Conservation (phyloP, 2,888 invertebrate species). For the Dryadula phaetusa region DNA sequence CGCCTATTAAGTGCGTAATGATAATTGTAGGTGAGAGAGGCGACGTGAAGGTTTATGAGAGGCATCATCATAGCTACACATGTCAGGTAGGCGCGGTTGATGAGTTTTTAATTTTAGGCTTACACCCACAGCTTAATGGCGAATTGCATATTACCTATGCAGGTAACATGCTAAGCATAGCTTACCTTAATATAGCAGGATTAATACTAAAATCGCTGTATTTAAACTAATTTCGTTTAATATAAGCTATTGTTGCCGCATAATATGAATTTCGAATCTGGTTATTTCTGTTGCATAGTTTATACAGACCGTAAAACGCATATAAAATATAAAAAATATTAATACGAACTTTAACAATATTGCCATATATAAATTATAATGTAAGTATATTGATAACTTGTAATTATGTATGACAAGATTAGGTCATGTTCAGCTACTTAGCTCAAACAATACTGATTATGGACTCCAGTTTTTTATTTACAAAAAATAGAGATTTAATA, state of each 20-base stretch:
- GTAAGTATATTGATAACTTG: too few relatives aligned
- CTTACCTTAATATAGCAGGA: constrained; percentile 11
- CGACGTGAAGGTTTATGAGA: constrained; percentile 27
- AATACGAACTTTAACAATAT: too few relatives aligned
- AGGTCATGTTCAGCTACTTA: too few relatives aligned
- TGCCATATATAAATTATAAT: too few relatives aligned
- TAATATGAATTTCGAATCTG: not conserved
- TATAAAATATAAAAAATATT: not conserved
- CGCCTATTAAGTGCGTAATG: constrained; percentile 23
- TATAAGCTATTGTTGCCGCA: constrained; percentile 1
- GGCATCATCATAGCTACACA: constrained; percentile 17
- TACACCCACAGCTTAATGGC: constrained; percentile 18
- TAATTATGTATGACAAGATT: too few relatives aligned
- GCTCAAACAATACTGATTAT: too few relatives aligned
- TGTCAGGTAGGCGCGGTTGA: constrained; percentile 19
- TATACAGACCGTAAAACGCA: too few relatives aligned
- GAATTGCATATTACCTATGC: constrained; percentile 5
- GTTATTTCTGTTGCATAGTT: not conserved
- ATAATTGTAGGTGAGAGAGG: constrained; percentile 27
- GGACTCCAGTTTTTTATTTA: too few relatives aligned
- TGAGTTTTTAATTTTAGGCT: constrained; percentile 30
- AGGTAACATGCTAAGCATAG: not conserved
- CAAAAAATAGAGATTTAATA: too few relatives aligned
- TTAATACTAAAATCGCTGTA: not conserved
- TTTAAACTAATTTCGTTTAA: not conserved